Evolutionary conservation across 1,140 invertebrate genomes (phyloP).

Genomic region (Drosophila guanche): DNA sequence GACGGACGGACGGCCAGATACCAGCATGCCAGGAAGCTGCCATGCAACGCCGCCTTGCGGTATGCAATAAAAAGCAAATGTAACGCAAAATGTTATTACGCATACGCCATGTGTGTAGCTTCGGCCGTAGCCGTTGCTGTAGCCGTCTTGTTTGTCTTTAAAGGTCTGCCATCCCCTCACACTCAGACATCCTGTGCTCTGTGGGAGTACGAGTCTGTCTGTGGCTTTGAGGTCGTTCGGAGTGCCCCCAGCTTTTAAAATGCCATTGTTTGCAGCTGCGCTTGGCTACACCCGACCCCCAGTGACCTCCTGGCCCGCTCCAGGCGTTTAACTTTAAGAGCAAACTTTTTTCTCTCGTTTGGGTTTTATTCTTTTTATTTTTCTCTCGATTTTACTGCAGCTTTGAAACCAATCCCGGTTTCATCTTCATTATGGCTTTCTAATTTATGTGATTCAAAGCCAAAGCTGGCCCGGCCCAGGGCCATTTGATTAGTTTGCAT

Average conservation of each 20-base stretch:
- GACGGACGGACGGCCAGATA: conserved; percentile 24
- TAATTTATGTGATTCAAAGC: conserved; percentile 47
- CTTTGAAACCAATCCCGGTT: conserved; percentile 2
- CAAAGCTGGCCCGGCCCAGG: conserved; percentile 25
- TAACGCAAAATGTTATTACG: conserved; percentile 81
- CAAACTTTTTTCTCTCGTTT: conserved; percentile 16
- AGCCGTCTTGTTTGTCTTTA: conserved; percentile 61
- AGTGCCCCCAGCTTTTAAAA: conserved; percentile 69
- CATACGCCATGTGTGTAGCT: conserved; percentile 62
- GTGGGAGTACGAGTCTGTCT: conserved; percentile 5
- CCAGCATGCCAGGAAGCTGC: neutral
- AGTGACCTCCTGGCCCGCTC: conserved; percentile 45
- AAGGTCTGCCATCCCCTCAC: conserved; percentile 40
- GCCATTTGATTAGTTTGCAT: conserved; percentile 37
- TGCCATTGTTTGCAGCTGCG: conserved; percentile 78
- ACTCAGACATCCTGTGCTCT: neutral
- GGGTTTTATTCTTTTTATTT: conserved; percentile 7
- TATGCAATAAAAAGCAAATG: conserved; percentile 82
- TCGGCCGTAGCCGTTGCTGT: conserved; percentile 20
- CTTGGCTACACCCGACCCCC: conserved; percentile 51
- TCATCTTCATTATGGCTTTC: conserved; percentile 26
- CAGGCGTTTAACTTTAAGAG: conserved; percentile 40
- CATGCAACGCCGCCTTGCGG: conserved; percentile 61
- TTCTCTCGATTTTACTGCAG: conserved; percentile 15
- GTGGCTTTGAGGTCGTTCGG: conserved; percentile 28